A percentile compares a stretch with the other conserved stretches of the same genome.
Conservation (phyloP, 2,113 vertebrate genomes). For the Clarias magur region DNA sequence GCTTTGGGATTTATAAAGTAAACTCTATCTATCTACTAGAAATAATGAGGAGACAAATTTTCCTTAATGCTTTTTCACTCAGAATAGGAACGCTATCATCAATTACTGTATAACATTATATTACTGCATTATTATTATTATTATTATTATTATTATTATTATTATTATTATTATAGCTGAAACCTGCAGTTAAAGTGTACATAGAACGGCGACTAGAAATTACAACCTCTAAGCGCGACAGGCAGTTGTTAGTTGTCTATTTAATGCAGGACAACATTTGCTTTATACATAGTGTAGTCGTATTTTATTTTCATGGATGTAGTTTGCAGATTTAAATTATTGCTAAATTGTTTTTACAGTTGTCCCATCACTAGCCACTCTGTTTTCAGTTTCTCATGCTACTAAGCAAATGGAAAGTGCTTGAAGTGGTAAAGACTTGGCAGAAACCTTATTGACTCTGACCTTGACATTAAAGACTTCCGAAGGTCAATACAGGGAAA, state of each 20-base stretch:
- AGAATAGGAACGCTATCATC: background rate
- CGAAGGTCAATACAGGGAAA: background rate
- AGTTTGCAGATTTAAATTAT: background rate
- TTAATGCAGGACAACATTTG: background rate
- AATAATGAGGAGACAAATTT: background rate
- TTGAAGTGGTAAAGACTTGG: background rate
- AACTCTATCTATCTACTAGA: background rate
- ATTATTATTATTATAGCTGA: background rate
- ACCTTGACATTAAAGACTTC: background rate
- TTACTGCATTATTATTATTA: no score
- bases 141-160: no score
- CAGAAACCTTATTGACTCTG: background rate
- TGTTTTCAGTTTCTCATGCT: background rate
- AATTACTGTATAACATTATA: background rate
- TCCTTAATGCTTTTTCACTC: background rate
- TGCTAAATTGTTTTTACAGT: background rate
- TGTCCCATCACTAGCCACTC: background rate
- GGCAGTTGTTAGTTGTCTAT: background rate
- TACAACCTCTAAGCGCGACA: background rate
- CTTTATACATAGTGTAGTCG: background rate
- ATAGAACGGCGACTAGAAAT: background rate
- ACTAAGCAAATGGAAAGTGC: background rate
- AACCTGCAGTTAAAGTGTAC: background rate
- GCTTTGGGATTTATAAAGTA: no score
- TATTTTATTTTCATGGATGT: background rate